phyloP scores from a whole-genome alignment of 2,113 vertebrate genomes.

The Nycticorax nycticorax region DNA sequence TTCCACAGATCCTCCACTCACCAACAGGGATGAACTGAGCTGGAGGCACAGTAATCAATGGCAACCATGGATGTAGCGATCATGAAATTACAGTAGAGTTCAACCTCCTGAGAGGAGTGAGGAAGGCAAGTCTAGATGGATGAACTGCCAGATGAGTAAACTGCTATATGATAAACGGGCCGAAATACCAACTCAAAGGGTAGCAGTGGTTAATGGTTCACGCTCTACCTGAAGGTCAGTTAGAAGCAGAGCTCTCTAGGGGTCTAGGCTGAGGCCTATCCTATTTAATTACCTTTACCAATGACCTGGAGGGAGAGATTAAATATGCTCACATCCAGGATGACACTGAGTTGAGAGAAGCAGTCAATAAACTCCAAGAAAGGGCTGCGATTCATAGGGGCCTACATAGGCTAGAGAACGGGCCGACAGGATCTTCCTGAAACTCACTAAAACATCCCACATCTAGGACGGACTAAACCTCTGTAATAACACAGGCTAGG shows the following conservation, averaged over 20 bases:
- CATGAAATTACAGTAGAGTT: not conserved
- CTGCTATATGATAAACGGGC: not conserved
- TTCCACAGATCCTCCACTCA: not conserved
- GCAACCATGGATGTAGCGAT: not conserved
- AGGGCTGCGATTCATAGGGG: not conserved
- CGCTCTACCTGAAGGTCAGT: not conserved
- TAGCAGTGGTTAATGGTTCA: not conserved
- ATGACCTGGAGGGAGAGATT: not conserved
- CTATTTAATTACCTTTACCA: not conserved
- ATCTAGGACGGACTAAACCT: not conserved
- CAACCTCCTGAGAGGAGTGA: not conserved
- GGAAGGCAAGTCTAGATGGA: not conserved
- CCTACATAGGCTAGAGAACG: not conserved
- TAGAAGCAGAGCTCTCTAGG: not conserved
- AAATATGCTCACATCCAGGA: not conserved
- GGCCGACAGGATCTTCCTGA: not conserved
- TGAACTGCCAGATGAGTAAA: not conserved
- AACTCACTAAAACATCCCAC: not conserved
- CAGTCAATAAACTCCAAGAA: not conserved
- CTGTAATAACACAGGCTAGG: not conserved
- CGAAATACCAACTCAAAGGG: not conserved
- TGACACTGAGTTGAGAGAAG: not conserved
- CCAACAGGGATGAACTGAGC: not conserved
- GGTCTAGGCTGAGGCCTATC: not conserved
- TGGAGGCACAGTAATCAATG: not conserved